A percentile compares a stretch with the other conserved stretches of the same genome.
These are phyloP conservation scores for Erebia ligea DNA, from an alignment of 2,888 invertebrate genomes.

Conservation along the genomic window DNA sequence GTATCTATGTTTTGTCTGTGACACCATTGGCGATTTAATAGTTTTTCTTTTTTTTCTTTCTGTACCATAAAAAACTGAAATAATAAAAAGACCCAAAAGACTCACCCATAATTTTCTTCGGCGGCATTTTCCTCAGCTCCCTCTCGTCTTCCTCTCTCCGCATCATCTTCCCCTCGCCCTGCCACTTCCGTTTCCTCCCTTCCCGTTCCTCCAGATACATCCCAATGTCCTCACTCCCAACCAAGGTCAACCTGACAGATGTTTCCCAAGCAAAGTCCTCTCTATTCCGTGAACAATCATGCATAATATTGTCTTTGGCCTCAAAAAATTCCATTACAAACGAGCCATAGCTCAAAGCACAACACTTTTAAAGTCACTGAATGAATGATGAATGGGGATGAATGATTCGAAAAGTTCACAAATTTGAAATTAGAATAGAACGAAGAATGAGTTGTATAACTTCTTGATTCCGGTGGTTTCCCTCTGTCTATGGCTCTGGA, in stretches of 20 bases:
- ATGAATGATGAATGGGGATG: slow-evolving; percentile 46
- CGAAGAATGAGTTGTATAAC: slow-evolving; percentile 93
- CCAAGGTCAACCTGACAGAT: slow-evolving; percentile 61
- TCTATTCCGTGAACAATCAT: slow-evolving; percentile 57
- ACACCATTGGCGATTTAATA: too few relatives aligned
- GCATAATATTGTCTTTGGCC: slow-evolving; percentile 63
- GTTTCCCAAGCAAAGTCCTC: slow-evolving; percentile 74
- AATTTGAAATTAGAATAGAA: slow-evolving; percentile 87
- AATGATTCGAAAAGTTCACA: slow-evolving; percentile 13
- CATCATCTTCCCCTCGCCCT: slow-evolving; percentile 63
- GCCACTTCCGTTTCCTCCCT: slow-evolving; percentile 76
- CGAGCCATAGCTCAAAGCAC: slow-evolving; percentile 56
- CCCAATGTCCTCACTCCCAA: slow-evolving; percentile 66
- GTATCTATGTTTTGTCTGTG: too few relatives aligned
- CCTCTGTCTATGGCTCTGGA: slow-evolving; percentile 91
- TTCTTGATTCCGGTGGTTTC: slow-evolving; percentile 94
- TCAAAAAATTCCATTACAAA: slow-evolving; percentile 69
- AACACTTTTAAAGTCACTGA: slow-evolving; percentile 57
- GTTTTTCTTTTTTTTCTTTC: too few relatives aligned
- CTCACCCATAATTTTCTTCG: slow-evolving; percentile 77
- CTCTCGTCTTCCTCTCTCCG: slow-evolving; percentile 69
- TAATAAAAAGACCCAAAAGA: slow-evolving; percentile 32
- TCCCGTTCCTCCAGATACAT: slow-evolving; percentile 75
- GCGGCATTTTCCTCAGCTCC: slow-evolving; percentile 72
- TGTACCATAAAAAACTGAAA: background rate